Evolutionary conservation across 2,888 invertebrate genomes (phyloP), one percentile per base, ranked within the genome.

Genomic region (Catocala nupta): DNA sequence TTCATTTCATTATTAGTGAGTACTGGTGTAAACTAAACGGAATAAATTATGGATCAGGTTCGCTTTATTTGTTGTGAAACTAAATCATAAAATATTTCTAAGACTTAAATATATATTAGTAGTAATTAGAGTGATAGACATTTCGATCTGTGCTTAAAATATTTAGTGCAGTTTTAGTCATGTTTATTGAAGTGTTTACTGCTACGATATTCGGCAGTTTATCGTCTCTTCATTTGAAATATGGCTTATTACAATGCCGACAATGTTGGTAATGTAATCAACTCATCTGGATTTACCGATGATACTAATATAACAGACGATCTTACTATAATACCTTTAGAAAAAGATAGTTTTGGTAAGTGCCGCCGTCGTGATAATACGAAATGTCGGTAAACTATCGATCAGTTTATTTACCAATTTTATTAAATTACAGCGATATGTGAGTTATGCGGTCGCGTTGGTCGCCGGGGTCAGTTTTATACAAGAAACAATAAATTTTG

Each of bases 311-410:
- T 86, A 68, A 84, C 86, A 39, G 93, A 93, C 65, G 97, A 98
- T 93, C 96, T 97, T 66, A 97, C 97, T 71, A 97, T 98, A 82
- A 96, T 98, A 91, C 98, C 98, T 59, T 96, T 98, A 84, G 96
- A 96, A 89, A 97, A 97, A 91, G 97, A 98, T 90, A 98, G 97
- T 90, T 98, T 98, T 95, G 98, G 98, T 98, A 94, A 95, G 96
- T 81, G 59, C 1, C 33, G 36, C 5, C 34, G 36, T 39, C 8
- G 9, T 39, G 36, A 39, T 39, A 39, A 39, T 39, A 9, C 55
- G 59, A 50, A 52, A 52, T 13, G 45, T 54, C 13, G 11, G 16
- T 60, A 13, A 6, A 5, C 13, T 13, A 11, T 50, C 42, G 12
- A 60, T 65, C 47, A 55, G 52, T 57, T 48, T 51, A 66, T 56